Percentiles rank a stretch among this genome's conserved stretches.
Evolutionary conservation across 1,140 invertebrate species (phyloP).

Genomic region (Cryptotermes secundus): DNA sequence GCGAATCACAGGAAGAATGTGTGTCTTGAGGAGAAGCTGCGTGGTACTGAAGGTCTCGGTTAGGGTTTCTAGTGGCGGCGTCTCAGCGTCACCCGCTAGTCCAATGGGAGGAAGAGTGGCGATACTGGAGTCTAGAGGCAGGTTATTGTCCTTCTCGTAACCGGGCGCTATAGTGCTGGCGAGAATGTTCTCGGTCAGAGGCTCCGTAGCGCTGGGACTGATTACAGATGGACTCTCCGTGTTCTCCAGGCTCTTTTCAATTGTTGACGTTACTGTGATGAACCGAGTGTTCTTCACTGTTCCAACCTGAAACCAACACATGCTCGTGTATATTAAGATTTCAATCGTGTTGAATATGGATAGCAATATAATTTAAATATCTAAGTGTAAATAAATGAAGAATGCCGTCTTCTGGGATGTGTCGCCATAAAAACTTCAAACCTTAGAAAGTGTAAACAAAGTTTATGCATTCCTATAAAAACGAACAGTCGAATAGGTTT

Average conservation of each 20-base stretch:
- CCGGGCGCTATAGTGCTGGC: conserved; percentile 66
- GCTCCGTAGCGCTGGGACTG: conserved; percentile 52
- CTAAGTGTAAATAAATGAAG: too few relatives aligned
- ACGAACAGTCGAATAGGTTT: too few relatives aligned
- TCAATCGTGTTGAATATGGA: too few relatives aligned
- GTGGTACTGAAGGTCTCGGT: conserved; percentile 89
- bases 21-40: conserved; percentile 81
- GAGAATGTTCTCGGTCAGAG: conserved; percentile 82
- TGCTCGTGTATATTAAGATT: too few relatives aligned
- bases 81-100: conserved; percentile 70
- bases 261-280: conserved; percentile 79
- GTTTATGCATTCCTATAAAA: too few relatives aligned
- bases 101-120: conserved; percentile 78
- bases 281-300: conserved; percentile 83
- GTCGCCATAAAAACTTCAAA: too few relatives aligned
- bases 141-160: conserved; percentile 64
- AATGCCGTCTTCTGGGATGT: too few relatives aligned
- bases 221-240: conserved; percentile 10
- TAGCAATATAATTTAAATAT: too few relatives aligned
- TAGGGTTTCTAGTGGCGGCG: conserved; percentile 80
- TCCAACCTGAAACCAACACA: conserved; percentile 61
- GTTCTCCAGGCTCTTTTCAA: conserved; percentile 69
- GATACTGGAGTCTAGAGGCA: conserved; percentile 69
- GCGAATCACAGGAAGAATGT: conserved; percentile 76
- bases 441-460: too few relatives aligned